These are phyloP conservation scores for Pseudomugil gertrudae DNA, from an alignment of 2,797 vertebrate species.

Conservation along the genomic window DNA sequence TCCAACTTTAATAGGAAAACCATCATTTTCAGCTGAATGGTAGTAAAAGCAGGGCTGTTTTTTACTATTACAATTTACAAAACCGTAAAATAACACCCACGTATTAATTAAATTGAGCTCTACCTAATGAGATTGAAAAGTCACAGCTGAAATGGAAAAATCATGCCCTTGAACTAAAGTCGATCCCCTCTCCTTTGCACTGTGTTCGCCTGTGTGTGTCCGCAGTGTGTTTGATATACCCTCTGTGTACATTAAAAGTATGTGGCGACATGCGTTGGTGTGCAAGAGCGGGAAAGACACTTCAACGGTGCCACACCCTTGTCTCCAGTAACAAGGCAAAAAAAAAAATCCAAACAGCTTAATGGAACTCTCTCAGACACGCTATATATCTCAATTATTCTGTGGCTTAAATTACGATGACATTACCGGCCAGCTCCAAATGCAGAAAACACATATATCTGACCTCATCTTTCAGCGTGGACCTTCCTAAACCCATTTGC, in stretches of 20 bases:
- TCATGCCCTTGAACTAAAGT: conserved; percentile 65
- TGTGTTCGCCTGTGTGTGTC: conserved; percentile 7
- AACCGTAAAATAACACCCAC: conserved; percentile 64
- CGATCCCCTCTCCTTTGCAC: conserved; percentile 18
- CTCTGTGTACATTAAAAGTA: conserved; percentile 44
- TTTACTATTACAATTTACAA: conserved; percentile 52
- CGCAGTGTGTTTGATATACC: conserved; percentile 13
- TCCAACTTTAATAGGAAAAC: conserved; percentile 69
- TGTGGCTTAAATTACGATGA: conserved; percentile 93
- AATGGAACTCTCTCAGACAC: conserved; percentile 91
- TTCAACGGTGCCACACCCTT: conserved; percentile 86
- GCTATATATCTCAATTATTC: conserved; percentile 93
- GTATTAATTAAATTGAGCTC: conserved; percentile 61
- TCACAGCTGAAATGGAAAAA: conserved; percentile 63
- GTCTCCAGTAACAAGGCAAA: conserved; percentile 86
- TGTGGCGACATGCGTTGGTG: conserved; percentile 26
- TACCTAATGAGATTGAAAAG: conserved; percentile 59
- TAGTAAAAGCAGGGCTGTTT: conserved; percentile 43
- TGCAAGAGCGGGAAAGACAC: conserved; percentile 70
- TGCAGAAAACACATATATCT: conserved; percentile 76
- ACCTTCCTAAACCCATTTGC: conserved; percentile 77
- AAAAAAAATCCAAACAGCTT: conserved; percentile 78
- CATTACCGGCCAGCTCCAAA: conserved; percentile 72
- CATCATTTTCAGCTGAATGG: conserved; percentile 51
- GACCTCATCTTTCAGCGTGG: conserved; percentile 76